Evolutionary conservation across 2,888 invertebrate genomes (phyloP).

Genomic region (Drosophila bunnanda): DNA sequence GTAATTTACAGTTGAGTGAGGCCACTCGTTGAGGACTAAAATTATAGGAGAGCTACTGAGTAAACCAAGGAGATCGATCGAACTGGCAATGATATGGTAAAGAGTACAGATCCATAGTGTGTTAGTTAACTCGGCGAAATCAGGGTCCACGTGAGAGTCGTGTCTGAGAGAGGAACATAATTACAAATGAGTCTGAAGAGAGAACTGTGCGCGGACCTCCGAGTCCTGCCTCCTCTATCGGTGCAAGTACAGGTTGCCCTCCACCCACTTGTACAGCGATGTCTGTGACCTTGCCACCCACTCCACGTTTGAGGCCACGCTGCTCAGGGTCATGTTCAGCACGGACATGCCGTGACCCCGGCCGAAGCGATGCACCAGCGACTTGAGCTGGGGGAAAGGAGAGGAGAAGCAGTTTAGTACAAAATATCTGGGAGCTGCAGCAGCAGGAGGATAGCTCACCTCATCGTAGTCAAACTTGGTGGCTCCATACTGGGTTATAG

Average conservation of each 20-base stretch:
- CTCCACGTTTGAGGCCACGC: conserved; percentile 85
- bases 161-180: conserved; percentile 81
- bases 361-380: conserved; percentile 85
- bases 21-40: conserved; percentile 35
- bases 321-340: conserved; percentile 84
- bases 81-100: conserved; percentile 77
- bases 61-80: conserved; percentile 43
- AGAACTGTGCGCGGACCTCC: conserved; percentile 9
- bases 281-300: conserved; percentile 84
- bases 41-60: conserved; percentile 48
- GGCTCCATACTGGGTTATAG: conserved; percentile 85
- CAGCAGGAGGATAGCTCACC: conserved; percentile 60
- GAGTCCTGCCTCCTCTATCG: conserved; percentile 61
- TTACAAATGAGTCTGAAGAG: conserved; percentile 78
- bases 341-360: conserved; percentile 84
- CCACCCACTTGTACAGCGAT: conserved; percentile 85
- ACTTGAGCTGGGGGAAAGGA: conserved; percentile 80
- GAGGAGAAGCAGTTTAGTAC: background rate
- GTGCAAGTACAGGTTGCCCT: conserved; percentile 82
- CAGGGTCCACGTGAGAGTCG: conserved; percentile 32
- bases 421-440: background rate
- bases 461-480: conserved; percentile 85
- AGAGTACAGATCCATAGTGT: conserved; percentile 55
- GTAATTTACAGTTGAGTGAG: conserved; percentile 43
- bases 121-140: conserved; percentile 43